Conservation (phyloP, 2,888 invertebrate species). For the Patella pellucida region DNA sequence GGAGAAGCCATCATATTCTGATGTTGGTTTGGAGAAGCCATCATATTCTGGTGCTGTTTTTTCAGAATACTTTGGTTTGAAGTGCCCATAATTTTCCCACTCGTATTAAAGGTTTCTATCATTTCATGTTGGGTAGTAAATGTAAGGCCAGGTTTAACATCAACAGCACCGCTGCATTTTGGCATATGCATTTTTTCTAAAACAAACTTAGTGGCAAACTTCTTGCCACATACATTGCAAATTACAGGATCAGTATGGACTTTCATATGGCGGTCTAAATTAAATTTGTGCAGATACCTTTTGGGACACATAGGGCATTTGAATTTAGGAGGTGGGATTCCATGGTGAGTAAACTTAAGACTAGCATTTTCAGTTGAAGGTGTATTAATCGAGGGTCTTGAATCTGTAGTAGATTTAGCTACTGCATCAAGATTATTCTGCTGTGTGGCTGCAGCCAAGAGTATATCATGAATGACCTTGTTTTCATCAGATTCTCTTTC, state of each 20-base stretch:
- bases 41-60: too few species aligned
- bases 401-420: not conserved
- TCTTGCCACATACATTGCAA: conserved; percentile 1
- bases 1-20: not conserved
- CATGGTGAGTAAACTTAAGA: not conserved
- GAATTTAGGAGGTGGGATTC: not conserved
- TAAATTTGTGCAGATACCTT: not conserved
- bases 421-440: not conserved
- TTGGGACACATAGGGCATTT: not conserved
- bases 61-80: too few species aligned
- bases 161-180: not conserved
- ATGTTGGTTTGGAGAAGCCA: not conserved
- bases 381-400: not conserved
- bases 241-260: conserved; percentile 6
- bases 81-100: too few species aligned
- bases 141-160: not conserved
- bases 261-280: not conserved
- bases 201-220: not conserved
- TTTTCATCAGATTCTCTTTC: not conserved
- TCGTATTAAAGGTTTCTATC: not conserved
- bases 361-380: not conserved
- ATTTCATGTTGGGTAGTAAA: not conserved
- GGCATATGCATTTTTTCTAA: conserved; percentile 4
- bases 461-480: not conserved
- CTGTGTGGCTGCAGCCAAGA: not conserved